Base-by-base conservation (phyloP, 2,797 vertebrate genomes). In the Taenioides sp. region DNA sequence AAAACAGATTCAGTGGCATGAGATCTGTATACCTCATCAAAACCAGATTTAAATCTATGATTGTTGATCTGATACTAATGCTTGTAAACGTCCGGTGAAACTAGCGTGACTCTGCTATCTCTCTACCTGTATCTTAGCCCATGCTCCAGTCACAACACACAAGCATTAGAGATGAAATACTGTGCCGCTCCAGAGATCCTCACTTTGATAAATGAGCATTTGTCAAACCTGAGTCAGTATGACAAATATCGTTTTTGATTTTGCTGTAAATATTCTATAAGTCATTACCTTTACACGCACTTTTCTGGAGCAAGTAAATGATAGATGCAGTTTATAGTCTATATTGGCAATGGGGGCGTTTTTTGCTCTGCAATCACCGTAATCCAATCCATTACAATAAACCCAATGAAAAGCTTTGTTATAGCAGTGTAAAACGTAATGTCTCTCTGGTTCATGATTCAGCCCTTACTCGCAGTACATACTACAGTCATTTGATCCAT, bases 401-500 rank as follows among this genome's bases (percentile, higher is more conserved):
- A 47, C 7, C 49, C 2, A 0, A 12, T 40, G 11, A 65, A 72
- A 67, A 58, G 27, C 14, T 63, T 31, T 40, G 4, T 37, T 47
- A 47, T 47, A 47, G 52, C 20, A 11, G 18, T 49, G 65, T 18
- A 23, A 63, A 57, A 20, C 28, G 22, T 43, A 52, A 16, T 64
- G 5, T 72, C 65, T 49, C 5, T 69, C 14, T 14, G 16, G 57
- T 67, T 67, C 49, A 71, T 3, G 43, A 70, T 58, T 22, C 9
- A 70, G 27, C 12, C 14, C 12, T 74, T 71, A n/a, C 20, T 55
- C 25, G 58, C 52, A 55, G 28, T 16, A 25, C 58, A 60, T 17
- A 22, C 66, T 55, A 28, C 11, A 68, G 70, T 63, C 40, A 84
- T 81, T 78, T 69, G 23, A 74, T 76, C 64, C 65, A 67, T 27